phyloP scores from a whole-genome alignment of 2,113 vertebrate species.

The Rhinichthys klamathensis region DNA sequence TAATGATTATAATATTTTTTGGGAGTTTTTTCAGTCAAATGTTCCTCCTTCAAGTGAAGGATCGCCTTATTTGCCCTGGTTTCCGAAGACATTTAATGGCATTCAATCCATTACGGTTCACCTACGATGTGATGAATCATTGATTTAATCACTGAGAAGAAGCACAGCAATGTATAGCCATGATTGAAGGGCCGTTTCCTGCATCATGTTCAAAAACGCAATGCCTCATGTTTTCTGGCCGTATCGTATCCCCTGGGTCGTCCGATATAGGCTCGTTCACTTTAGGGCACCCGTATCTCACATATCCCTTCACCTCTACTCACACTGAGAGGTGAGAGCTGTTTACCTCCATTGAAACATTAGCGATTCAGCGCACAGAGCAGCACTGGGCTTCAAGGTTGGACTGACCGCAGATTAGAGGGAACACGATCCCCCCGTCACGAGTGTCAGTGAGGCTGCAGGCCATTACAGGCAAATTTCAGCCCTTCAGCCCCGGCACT shows the following conservation, averaged over 20 bases:
- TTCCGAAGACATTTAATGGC: neutral
- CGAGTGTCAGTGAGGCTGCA: slow-evolving; percentile 27
- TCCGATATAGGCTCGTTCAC: neutral
- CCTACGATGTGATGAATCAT: slow-evolving; percentile 35
- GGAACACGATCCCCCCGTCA: slow-evolving; percentile 30
- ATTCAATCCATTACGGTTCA: neutral
- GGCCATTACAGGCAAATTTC: slow-evolving; percentile 47
- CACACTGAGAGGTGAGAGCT: slow-evolving; percentile 27
- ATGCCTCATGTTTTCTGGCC: neutral
- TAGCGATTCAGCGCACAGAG: slow-evolving; percentile 47
- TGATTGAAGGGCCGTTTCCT: slow-evolving; percentile 10
- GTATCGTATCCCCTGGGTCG: neutral
- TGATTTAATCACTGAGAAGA: neutral
- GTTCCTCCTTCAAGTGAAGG: neutral
- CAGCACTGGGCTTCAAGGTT: slow-evolving; percentile 50
- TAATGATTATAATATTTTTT: neutral
- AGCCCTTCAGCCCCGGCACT: neutral
- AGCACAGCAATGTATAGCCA: neutral
- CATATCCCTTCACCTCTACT: slow-evolving; percentile 2
- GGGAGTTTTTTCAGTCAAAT: neutral
- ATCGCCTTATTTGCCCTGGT: slow-evolving; percentile 2
- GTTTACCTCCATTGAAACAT: slow-evolving; percentile 38
- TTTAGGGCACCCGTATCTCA: slow-evolving; percentile 22
- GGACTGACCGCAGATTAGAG: slow-evolving; percentile 47
- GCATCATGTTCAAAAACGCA: neutral